Conservation (phyloP, 2,888 invertebrate species). For the Halocaridina rubra region DNA sequence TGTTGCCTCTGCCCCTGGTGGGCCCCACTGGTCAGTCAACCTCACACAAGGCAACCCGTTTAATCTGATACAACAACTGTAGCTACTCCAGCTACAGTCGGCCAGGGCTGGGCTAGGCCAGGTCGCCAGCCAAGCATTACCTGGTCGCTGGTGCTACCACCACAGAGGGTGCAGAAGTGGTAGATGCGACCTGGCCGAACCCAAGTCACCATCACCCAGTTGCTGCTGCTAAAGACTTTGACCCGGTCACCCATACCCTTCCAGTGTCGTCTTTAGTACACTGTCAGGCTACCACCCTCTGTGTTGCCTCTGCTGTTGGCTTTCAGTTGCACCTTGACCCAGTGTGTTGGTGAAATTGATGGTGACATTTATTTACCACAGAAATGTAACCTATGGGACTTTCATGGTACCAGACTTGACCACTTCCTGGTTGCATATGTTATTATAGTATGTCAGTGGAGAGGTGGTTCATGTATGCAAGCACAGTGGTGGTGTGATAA, state of each 20-base stretch:
- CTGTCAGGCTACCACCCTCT: constrained; percentile 57
- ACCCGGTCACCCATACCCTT: constrained; percentile 48
- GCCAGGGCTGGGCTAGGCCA: constrained; percentile 44
- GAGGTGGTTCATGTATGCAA: constrained; percentile 25
- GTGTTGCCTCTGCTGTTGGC: constrained; percentile 56
- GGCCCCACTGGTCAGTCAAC: constrained; percentile 61
- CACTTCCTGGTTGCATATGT: constrained; percentile 13
- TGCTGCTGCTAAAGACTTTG: constrained; percentile 52
- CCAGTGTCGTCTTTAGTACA: constrained; percentile 57
- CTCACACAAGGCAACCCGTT: constrained; percentile 45
- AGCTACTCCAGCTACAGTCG: constrained; percentile 31
- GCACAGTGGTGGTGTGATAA: constrained; percentile 48
- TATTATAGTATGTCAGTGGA: constrained; percentile 41
- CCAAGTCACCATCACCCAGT: constrained; percentile 52
- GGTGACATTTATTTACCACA: constrained; percentile 24
- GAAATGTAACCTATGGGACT: constrained; percentile 34
- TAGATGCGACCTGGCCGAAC: constrained; percentile 53
- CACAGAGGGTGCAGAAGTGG: constrained; percentile 50
- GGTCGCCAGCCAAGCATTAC: constrained; percentile 34
- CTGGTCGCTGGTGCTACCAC: constrained; percentile 50
- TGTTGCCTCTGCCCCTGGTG: constrained; percentile 61
- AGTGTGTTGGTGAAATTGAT: constrained; percentile 56
- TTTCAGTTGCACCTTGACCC: constrained; percentile 55
- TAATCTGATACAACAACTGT: constrained; percentile 12
- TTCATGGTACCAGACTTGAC: constrained; percentile 5